phyloP scores from a whole-genome alignment of 2,888 invertebrate genomes.

The Escarpia spicata region DNA sequence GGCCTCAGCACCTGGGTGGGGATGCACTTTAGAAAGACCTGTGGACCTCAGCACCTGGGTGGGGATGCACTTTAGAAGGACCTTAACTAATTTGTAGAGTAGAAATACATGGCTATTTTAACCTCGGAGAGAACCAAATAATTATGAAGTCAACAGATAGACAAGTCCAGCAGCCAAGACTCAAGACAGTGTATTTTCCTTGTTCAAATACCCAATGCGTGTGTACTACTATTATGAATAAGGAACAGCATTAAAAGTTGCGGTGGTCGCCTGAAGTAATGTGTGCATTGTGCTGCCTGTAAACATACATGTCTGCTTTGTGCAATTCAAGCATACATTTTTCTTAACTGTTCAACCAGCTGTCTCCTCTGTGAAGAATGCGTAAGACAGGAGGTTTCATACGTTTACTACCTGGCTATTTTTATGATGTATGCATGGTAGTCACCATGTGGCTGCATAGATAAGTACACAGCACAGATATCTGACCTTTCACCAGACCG shows the following conservation, averaged over 20 bases:
- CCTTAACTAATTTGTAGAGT: too few relatives aligned
- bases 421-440: background rate
- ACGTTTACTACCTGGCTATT: background rate
- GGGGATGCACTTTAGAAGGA: too few relatives aligned
- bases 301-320: background rate
- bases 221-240: background rate
- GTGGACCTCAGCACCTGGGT: too few relatives aligned
- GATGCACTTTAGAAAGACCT: too few relatives aligned
- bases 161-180: background rate
- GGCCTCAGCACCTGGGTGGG: too few relatives aligned
- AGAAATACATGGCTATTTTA: too few relatives aligned
- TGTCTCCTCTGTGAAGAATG: background rate
- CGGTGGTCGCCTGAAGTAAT: background rate
- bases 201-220: background rate
- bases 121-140: background rate
- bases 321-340: background rate
- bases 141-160: background rate
- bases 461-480: slow-evolving; percentile 1
- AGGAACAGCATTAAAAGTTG: background rate
- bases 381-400: background rate
- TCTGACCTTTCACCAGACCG: background rate
- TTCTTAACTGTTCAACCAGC: background rate
- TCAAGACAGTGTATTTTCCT: background rate
- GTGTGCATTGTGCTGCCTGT: background rate
- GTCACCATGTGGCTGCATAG: background rate